Evolutionary conservation across 1,140 invertebrate species (phyloP).

Genomic region (Drosophila lacertosa): DNA sequence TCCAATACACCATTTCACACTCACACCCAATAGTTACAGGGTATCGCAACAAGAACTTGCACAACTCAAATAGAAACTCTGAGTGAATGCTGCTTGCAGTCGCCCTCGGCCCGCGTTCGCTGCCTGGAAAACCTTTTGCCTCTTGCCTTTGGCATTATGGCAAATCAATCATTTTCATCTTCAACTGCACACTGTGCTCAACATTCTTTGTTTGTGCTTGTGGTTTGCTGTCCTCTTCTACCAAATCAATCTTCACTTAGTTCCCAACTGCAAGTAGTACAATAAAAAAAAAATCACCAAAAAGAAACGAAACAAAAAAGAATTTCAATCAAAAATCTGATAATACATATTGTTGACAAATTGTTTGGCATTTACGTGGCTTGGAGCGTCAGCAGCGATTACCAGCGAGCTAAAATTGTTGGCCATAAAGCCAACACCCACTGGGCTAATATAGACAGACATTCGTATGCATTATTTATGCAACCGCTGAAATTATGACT

Average conservation of each 20-base stretch:
- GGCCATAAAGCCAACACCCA: not conserved
- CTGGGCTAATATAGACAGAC: not conserved
- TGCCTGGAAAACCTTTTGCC: slow-evolving; percentile 1
- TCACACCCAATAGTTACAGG: too few relatives aligned
- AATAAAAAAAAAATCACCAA: slow-evolving; percentile 7
- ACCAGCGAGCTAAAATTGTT: slow-evolving; percentile 10
- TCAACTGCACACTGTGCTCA: slow-evolving; percentile 59
- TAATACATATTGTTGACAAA: slow-evolving; percentile 67
- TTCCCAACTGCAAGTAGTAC: slow-evolving; percentile 32
- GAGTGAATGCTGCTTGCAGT: slow-evolving; percentile 24
- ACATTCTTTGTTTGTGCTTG: slow-evolving; percentile 26
- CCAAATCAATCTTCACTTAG: slow-evolving; percentile 64
- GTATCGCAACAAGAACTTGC: slow-evolving; percentile 37
- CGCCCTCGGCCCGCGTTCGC: not conserved
- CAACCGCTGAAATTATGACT: slow-evolving; percentile 22
- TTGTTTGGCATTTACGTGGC: slow-evolving; percentile 55
- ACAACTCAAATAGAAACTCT: slow-evolving; percentile 56
- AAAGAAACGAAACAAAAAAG: slow-evolving; percentile 8
- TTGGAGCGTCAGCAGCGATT: slow-evolving; percentile 16
- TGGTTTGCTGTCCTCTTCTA: slow-evolving; percentile 16
- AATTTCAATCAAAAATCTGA: slow-evolving; percentile 58
- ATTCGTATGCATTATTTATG: slow-evolving; percentile 36
- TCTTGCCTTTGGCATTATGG: slow-evolving; percentile 52
- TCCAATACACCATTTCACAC: too few relatives aligned
- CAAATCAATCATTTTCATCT: slow-evolving; percentile 75